Conservation (phyloP, 2,113 vertebrate species). For the Acanthochromis polyacanthus region DNA sequence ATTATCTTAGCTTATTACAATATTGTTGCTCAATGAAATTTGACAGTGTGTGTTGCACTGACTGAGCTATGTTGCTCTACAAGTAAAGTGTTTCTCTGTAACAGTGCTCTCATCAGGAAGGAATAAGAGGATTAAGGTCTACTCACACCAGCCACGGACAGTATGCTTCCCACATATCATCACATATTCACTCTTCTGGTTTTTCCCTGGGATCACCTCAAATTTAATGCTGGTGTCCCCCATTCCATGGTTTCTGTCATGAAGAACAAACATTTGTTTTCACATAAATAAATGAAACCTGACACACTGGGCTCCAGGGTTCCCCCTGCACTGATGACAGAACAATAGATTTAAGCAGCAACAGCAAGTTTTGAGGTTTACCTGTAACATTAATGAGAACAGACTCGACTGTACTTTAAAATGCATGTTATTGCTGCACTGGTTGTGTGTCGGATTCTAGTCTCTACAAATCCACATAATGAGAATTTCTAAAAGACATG, state of each 20-base stretch:
- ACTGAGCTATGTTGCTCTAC: neutral
- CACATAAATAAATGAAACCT: neutral
- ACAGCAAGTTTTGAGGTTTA: neutral
- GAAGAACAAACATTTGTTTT: conserved; percentile 6
- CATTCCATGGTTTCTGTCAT: conserved; percentile 97
- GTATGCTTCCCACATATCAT: conserved; percentile 99
- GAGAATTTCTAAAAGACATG: too few species aligned
- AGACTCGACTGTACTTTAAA: neutral
- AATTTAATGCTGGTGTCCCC: conserved; percentile 99
- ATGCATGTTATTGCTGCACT: too few species aligned
- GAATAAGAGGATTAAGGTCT: neutral
- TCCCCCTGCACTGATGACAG: neutral
- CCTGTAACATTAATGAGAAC: neutral
- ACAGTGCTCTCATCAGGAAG: too few species aligned
- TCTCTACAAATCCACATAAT: too few species aligned
- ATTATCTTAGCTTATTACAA: too few species aligned
- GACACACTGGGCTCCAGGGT: too few species aligned
- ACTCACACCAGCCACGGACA: conserved; percentile 99
- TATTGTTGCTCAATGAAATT: too few species aligned
- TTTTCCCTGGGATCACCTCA: conserved; percentile 99
- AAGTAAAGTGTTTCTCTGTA: neutral
- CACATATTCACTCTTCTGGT: conserved; percentile 99
- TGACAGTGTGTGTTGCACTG: too few species aligned
- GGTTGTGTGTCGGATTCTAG: too few species aligned
- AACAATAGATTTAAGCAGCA: neutral